These are phyloP conservation scores for Neosilurus hyrtlii DNA, from an alignment of 2,797 vertebrate genomes.

Conservation along the genomic window DNA sequence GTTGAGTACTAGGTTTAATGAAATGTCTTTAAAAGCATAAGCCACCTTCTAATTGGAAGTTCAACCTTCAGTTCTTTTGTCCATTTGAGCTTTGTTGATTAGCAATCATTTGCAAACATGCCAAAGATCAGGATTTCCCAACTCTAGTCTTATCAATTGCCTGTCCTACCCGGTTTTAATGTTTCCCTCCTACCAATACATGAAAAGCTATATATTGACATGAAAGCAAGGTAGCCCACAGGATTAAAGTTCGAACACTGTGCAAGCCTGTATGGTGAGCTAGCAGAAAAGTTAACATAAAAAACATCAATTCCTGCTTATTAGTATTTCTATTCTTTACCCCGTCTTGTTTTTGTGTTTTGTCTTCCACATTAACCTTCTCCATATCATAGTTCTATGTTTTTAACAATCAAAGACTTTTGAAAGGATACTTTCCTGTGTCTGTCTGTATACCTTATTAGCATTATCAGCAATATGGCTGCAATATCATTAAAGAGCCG, in stretches of 20 bases:
- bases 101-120: too few relatives aligned
- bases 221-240: neutral
- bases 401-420: neutral
- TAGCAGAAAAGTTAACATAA: neutral
- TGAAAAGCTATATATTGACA: neutral
- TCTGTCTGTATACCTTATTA: constrained; percentile 42
- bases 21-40: neutral
- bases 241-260: neutral
- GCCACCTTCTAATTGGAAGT: neutral
- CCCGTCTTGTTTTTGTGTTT: constrained; percentile 2
- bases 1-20: neutral
- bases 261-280: neutral
- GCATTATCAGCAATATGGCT: constrained; percentile 42
- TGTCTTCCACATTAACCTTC: neutral
- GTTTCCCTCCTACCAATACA: neutral
- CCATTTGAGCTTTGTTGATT: neutral
- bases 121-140: neutral
- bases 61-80: neutral
- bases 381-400: neutral
- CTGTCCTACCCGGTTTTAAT: neutral
- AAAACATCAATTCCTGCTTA: neutral
- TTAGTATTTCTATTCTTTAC: neutral
- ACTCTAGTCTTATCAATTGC: neutral
- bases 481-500: neutral
- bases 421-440: constrained; percentile 22